A percentile compares a stretch with the other conserved stretches of the same genome.
phyloP scores from a whole-genome alignment of 2,888 invertebrate genomes.

The Ochropleura plecta region DNA sequence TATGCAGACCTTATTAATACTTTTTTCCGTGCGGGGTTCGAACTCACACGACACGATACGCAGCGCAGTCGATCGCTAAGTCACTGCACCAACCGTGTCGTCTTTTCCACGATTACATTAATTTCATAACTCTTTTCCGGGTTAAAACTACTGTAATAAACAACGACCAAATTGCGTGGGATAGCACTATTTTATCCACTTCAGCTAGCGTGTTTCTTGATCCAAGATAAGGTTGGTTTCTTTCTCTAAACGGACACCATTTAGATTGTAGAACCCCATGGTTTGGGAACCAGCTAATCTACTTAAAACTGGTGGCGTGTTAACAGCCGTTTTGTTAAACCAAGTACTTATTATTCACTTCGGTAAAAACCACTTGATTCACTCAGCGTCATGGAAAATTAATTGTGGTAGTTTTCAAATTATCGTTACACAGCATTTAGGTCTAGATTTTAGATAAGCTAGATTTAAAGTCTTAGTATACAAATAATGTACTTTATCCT shows the following conservation, averaged over 20 bases:
- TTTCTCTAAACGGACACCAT: conserved; percentile 48
- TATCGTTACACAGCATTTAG: conserved; percentile 2
- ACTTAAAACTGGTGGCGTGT: conserved; percentile 34
- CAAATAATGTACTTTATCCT: neutral
- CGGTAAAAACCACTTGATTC: conserved; percentile 34
- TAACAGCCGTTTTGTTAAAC: conserved; percentile 32
- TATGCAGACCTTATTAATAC: no score
- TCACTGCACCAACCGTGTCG: no score
- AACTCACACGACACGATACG: no score
- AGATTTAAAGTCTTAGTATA: neutral
- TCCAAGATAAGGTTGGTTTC: conserved; percentile 26
- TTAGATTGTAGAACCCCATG: conserved; percentile 35
- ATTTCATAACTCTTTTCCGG: conserved; percentile 6
- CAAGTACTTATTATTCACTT: conserved; percentile 24
- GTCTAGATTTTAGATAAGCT: conserved; percentile 19
- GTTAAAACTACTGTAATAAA: conserved; percentile 8
- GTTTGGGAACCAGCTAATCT: conserved; percentile 42
- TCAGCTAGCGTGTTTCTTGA: conserved; percentile 40
- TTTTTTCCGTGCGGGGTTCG: no score
- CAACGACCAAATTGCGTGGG: conserved; percentile 40
- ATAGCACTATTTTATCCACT: conserved; percentile 9
- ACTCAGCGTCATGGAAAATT: conserved; percentile 26
- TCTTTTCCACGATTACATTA: neutral
- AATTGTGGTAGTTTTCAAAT: neutral
- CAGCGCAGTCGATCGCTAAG: no score